These are phyloP conservation scores for Argyrosomus japonicus DNA, from an alignment of 2,113 vertebrate genomes.

Conservation along the genomic window DNA sequence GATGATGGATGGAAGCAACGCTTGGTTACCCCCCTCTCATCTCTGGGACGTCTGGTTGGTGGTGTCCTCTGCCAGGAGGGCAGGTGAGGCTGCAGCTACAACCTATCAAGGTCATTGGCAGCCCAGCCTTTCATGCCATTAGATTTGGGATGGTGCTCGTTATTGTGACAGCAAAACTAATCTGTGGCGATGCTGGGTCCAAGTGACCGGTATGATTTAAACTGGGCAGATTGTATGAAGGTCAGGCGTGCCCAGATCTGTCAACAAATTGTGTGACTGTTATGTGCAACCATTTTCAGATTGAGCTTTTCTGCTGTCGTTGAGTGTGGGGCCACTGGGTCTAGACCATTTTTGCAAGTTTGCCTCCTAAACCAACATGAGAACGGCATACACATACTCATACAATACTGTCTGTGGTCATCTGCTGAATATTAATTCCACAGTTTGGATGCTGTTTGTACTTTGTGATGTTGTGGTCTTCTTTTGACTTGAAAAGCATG, in stretches of 20 bases:
- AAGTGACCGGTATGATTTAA: conserved; percentile 58
- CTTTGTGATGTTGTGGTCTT: neutral
- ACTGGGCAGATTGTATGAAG: conserved; percentile 30
- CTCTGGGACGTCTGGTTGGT: conserved; percentile 44
- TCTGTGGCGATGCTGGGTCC: conserved; percentile 37
- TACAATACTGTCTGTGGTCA: neutral
- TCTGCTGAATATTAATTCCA: neutral
- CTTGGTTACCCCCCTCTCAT: conserved; percentile 72
- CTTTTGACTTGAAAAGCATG: neutral
- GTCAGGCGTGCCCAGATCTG: conserved; percentile 20
- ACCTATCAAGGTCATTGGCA: conserved; percentile 66
- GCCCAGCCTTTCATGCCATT: conserved; percentile 41
- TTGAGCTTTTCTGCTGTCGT: neutral
- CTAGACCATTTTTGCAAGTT: neutral
- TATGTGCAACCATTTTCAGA: conserved; percentile 41
- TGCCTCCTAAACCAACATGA: neutral
- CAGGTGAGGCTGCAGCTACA: conserved; percentile 58
- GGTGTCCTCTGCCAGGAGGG: conserved; percentile 56
- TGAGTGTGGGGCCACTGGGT: conserved; percentile 10
- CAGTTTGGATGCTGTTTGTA: neutral
- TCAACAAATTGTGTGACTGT: conserved; percentile 37
- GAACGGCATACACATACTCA: no score
- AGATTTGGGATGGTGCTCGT: conserved; percentile 45
- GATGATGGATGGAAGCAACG: conserved; percentile 77
- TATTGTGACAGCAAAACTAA: conserved; percentile 59